Percentiles rank a stretch among this genome's conserved stretches.
Conservation (phyloP, 2,888 invertebrate species). For the Schizotus pectinicornis region DNA sequence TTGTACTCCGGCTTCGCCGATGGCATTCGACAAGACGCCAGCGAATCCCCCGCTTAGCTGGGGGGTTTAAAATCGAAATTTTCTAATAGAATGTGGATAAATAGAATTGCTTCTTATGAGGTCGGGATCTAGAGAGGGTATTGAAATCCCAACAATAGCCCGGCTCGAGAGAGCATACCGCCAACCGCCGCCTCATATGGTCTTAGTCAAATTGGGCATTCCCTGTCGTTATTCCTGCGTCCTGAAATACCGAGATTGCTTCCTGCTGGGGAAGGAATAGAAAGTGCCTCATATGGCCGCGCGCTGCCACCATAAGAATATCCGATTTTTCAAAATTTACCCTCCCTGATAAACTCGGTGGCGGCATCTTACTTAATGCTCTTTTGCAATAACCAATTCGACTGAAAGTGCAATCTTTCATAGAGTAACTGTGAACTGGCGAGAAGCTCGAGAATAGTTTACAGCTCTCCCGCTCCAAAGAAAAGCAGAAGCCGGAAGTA, state of each 20-base stretch:
- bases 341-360: neutral
- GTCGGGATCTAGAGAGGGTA: slow-evolving; percentile 11
- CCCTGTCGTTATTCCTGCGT: slow-evolving; percentile 24
- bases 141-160: slow-evolving; percentile 25
- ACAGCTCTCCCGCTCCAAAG: neutral
- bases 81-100: slow-evolving; percentile 29
- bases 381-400: neutral
- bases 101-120: slow-evolving; percentile 28
- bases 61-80: slow-evolving; percentile 19
- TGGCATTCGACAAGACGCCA: slow-evolving; percentile 2
- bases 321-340: slow-evolving; percentile 23
- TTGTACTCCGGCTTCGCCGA: too few relatives aligned
- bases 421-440: neutral
- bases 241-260: slow-evolving; percentile 25
- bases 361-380: neutral
- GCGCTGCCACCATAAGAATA: slow-evolving; percentile 14
- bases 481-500: neutral
- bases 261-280: slow-evolving; percentile 3
- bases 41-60: slow-evolving; percentile 19
- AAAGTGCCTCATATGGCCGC: slow-evolving; percentile 8
- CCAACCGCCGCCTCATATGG: slow-evolving; percentile 31
- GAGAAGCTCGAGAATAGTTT: neutral
- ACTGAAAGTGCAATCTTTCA: neutral
- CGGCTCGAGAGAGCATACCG: slow-evolving; percentile 20
- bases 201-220: slow-evolving; percentile 36